Evolutionary conservation across 2,113 vertebrate species (phyloP).

Genomic region (Danio rerio): DNA sequence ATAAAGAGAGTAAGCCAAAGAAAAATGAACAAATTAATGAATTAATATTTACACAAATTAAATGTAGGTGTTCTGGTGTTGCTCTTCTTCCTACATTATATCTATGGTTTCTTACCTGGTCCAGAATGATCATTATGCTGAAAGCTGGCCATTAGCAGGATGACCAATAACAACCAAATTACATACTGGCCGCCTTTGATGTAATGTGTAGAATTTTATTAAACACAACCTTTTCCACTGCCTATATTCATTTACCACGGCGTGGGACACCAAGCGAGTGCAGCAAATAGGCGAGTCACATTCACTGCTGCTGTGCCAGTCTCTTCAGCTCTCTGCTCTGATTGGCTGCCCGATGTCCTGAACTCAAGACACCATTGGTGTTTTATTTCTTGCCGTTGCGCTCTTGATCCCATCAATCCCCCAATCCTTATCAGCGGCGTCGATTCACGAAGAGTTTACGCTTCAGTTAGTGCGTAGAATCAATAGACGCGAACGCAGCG

Average conservation of each 20-base stretch:
- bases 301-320: conserved; percentile 59
- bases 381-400: conserved; percentile 34
- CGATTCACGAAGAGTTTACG: conserved; percentile 73
- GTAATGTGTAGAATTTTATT: too few relatives aligned
- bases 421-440: conserved; percentile 50
- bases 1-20: too few relatives aligned
- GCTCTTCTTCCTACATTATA: too few relatives aligned
- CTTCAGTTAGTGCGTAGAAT: conserved; percentile 13
- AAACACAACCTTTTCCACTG: neutral
- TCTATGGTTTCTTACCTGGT: neutral
- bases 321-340: conserved; percentile 45
- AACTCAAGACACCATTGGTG: conserved; percentile 48
- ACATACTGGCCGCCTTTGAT: neutral
- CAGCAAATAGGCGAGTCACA: neutral
- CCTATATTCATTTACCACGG: neutral
- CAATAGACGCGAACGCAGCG: neutral
- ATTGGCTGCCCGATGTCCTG: conserved; percentile 65
- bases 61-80: too few relatives aligned
- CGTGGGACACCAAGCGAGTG: neutral
- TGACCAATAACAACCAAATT: neutral
- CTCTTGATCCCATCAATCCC: conserved; percentile 52
- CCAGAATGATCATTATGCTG: neutral
- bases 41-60: too few relatives aligned
- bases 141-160: neutral
- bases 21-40: too few relatives aligned